Base-by-base conservation (phyloP, 2,888 invertebrate genomes). In the Hypolimnas misippus region DNA sequence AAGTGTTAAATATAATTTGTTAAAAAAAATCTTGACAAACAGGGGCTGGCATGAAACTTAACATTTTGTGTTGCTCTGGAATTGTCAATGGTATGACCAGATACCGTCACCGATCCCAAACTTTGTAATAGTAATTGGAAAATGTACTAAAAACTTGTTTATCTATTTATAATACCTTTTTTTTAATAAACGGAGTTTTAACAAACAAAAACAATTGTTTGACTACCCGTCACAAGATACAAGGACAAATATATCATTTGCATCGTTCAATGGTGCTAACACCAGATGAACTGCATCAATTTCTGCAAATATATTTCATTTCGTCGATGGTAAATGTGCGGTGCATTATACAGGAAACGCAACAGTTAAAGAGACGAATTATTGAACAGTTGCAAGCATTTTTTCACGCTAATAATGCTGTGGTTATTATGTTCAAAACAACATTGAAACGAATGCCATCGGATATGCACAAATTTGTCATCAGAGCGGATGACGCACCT, bases 251-350 rank as follows among this genome's bases (percentile, higher is more conserved):
- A 68, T 70, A 71, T 70, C 70, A 75, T 69, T 67, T 71, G 62
- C 66, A 65, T 63, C 70, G 73, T 65, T 67, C 72, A 65, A 64
- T 73, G 72, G 55, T 72, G 66, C 70, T 70, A 70, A 66, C 65
- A 66, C 70, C 71, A 68, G 69, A 73, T 70, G 68, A 67, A 70
- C 65, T 65, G 57, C 70, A 71, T 70, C 65, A 73, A 73, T 71
- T 70, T 73, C 65, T 73, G 66, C 72, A 70, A 70, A 71, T 72
- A 66, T 73, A 73, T 72, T 71, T 73, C 66, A 72, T 71, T 71
- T 70, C 66, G 66, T 70, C 68, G 67, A 70, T 70, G 66, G 69
- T 69, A 10, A 31, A 7, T 31, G 31, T 31, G 31, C 31, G 31
- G 31, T 31, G 31, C 31, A 31, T 8, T 31, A 31, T 31, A 67